Percentiles rank a stretch among this genome's conserved stretches.
Evolutionary conservation across 1,140 invertebrate species (phyloP).

Genomic region (Plectrocnemia conspersa): DNA sequence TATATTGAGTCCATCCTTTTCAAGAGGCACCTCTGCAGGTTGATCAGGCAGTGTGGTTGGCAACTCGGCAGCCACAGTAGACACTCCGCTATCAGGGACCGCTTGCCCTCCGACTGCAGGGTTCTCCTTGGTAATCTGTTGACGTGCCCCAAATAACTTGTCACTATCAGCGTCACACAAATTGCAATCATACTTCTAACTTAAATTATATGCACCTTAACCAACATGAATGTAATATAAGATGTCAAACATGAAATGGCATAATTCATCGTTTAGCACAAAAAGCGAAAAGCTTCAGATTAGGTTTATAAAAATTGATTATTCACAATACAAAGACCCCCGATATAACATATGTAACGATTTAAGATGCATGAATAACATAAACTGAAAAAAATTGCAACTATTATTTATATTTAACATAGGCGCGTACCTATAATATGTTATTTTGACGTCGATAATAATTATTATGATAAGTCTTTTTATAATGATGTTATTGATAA

Average conservation of each 20-base stretch:
- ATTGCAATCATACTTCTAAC: conserved; percentile 15
- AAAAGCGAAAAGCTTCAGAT: conserved; percentile 31
- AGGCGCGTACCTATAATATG: no score
- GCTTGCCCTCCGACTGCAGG: conserved; percentile 41
- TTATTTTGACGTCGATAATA: no score
- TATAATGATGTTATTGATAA: no score
- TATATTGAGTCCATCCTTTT: conserved; percentile 33
- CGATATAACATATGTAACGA: no score
- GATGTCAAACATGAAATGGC: neutral
- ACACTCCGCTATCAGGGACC: conserved; percentile 28
- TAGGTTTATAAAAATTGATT: no score
- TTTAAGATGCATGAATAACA: no score
- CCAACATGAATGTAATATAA: conserved; percentile 1
- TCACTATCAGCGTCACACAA: conserved; percentile 35
- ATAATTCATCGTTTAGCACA: conserved; percentile 12
- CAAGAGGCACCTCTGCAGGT: conserved; percentile 32
- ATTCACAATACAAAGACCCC: no score
- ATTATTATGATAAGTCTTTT: no score
- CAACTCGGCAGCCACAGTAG: conserved; percentile 37
- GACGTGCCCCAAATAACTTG: conserved; percentile 39
- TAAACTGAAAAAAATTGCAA: no score
- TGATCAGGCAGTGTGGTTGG: conserved; percentile 39
- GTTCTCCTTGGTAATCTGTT: conserved; percentile 60
- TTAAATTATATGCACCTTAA: neutral
- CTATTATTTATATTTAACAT: no score